Percentiles rank a stretch among this genome's conserved stretches.
These are phyloP conservation scores for Drosophila pseudotakahashii DNA, from an alignment of 2,888 invertebrate species.

Conservation along the genomic window DNA sequence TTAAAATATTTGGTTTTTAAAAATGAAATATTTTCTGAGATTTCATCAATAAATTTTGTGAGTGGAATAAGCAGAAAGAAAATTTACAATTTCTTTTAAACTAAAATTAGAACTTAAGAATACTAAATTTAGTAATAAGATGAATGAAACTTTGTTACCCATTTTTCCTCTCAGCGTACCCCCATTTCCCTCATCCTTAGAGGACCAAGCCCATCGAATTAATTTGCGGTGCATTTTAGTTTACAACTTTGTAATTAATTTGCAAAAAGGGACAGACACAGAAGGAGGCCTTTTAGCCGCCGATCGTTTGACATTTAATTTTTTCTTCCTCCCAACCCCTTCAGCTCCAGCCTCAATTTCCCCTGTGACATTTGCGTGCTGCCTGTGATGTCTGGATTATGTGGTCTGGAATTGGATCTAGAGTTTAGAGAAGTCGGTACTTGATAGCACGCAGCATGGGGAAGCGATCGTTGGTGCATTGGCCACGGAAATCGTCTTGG, in stretches of 20 bases:
- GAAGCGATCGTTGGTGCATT: conserved; percentile 91
- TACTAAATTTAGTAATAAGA: too few species aligned
- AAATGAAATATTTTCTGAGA: too few species aligned
- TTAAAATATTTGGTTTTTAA: too few species aligned
- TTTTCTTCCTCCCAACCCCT: conserved; percentile 7
- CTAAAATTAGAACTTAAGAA: too few species aligned
- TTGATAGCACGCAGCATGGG: conserved; percentile 92
- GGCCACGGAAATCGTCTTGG: conserved; percentile 92
- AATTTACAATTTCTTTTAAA: too few species aligned
- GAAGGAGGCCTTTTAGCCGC: conserved; percentile 31
- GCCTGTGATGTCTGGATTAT: conserved; percentile 20
- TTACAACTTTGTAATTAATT: conserved; percentile 81
- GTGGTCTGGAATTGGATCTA: neutral
- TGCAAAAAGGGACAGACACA: conserved; percentile 54
- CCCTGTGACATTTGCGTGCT: conserved; percentile 37
- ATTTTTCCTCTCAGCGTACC: conserved; percentile 4
- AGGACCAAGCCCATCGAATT: conserved; percentile 61
- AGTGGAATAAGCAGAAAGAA: too few species aligned
- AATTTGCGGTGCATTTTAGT: conserved; percentile 74
- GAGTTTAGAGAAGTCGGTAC: conserved; percentile 85
- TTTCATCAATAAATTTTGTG: too few species aligned
- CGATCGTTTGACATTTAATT: conserved; percentile 50
- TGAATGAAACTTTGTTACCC: too few species aligned
- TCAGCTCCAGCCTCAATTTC: neutral
- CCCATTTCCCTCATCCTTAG: neutral